A percentile compares a stretch with the other conserved stretches of the same genome.
Conservation (phyloP, 2,113 vertebrate genomes). For the Scolopax mira region DNA sequence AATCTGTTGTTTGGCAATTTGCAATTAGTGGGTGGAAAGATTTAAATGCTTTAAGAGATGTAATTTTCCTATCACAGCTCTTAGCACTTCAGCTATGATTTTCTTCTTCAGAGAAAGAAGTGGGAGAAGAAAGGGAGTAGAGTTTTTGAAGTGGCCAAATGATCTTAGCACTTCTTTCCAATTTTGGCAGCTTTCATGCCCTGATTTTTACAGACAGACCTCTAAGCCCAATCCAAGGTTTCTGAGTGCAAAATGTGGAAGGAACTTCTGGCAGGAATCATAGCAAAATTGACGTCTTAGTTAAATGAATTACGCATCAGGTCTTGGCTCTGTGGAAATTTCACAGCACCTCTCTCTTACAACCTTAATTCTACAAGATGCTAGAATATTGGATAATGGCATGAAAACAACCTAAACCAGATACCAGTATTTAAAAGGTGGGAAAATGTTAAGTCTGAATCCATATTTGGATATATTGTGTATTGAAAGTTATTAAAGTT, state of each 20-base stretch:
- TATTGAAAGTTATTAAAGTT: neutral
- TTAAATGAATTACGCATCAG: neutral
- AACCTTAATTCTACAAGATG: neutral
- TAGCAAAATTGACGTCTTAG: neutral
- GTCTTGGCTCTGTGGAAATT: neutral
- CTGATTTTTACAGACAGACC: neutral
- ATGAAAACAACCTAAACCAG: neutral
- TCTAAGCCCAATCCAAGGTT: neutral
- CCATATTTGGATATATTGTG: neutral
- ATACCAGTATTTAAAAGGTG: neutral
- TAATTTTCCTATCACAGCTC: neutral
- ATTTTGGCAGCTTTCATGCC: neutral
- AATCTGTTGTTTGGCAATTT: constrained; percentile 61
- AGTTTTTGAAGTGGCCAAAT: neutral
- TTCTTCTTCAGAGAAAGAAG: neutral
- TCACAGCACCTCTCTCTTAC: neutral
- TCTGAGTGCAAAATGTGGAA: neutral
- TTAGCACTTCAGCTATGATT: neutral
- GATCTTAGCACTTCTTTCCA: neutral
- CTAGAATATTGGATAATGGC: neutral
- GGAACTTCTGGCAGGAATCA: neutral
- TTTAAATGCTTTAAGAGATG: constrained; percentile 16
- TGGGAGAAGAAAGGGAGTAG: neutral
- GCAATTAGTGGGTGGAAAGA: neutral
- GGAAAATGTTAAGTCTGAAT: neutral